Evolutionary conservation across 2,113 vertebrate species (phyloP).

Genomic region (Paramormyrops kingsleyae): DNA sequence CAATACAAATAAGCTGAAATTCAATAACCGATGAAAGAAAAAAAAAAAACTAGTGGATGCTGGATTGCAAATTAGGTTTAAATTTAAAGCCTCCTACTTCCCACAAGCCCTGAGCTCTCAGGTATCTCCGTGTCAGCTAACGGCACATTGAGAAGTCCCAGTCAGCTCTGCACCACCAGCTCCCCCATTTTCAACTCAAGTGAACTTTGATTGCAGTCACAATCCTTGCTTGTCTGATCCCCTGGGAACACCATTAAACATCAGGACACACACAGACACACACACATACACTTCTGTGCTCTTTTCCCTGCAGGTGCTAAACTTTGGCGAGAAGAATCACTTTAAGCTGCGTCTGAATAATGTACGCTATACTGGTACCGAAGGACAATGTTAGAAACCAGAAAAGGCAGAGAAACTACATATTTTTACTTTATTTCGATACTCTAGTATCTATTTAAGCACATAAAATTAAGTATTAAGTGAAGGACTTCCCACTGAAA

Average conservation of each 20-base stretch:
- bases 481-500: not conserved
- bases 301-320: not conserved
- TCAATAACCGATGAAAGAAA: not conserved
- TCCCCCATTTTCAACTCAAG: slow-evolving; percentile 8
- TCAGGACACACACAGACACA: not conserved
- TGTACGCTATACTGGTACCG: not conserved
- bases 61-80: not conserved
- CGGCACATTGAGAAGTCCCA: not conserved
- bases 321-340: not conserved
- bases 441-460: not conserved
- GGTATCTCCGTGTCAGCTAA: not conserved
- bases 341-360: not conserved
- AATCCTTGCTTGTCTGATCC: slow-evolving; percentile 1
- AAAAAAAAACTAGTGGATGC: not conserved
- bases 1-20: not conserved
- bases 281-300: not conserved
- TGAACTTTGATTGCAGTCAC: slow-evolving; percentile 18
- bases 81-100: not conserved
- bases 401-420: not conserved
- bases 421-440: not conserved
- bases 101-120: not conserved
- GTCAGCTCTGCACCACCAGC: not conserved
- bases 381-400: not conserved
- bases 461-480: not conserved
- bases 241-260: not conserved